These are phyloP conservation scores for Prunella fulvescens DNA, from an alignment of 2,113 vertebrate species.

Conservation along the genomic window DNA sequence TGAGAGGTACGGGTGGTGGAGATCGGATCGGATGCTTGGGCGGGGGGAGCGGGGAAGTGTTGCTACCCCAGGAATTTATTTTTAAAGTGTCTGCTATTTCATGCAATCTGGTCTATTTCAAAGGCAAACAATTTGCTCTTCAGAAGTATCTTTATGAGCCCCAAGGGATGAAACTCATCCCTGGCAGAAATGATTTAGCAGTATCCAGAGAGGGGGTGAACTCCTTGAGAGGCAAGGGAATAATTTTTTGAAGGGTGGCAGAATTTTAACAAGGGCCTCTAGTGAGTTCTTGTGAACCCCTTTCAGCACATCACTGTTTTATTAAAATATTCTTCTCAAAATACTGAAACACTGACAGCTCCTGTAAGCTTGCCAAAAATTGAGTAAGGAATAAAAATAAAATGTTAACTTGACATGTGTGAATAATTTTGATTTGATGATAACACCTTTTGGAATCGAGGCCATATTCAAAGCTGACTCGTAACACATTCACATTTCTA, in stretches of 20 bases:
- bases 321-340: constrained; percentile 70
- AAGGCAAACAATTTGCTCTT: constrained; percentile 69
- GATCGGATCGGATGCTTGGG: constrained; percentile 56
- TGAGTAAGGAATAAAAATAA: constrained; percentile 74
- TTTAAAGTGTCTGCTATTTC: constrained; percentile 69
- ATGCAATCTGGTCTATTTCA: constrained; percentile 70
- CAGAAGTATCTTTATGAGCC: constrained; percentile 63
- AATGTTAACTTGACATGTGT: constrained; percentile 73
- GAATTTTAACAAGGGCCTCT: constrained; percentile 72
- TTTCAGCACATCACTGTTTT: constrained; percentile 69
- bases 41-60: constrained; percentile 54
- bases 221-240: constrained; percentile 65
- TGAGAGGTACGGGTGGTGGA: constrained; percentile 52
- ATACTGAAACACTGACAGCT: constrained; percentile 70
- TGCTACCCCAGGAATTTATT: constrained; percentile 71
- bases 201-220: constrained; percentile 66
- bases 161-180: constrained; percentile 68
- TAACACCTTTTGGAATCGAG: constrained; percentile 71
- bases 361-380: constrained; percentile 72
- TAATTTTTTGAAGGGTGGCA: constrained; percentile 73
- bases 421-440: constrained; percentile 75
- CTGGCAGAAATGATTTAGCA: constrained; percentile 70
- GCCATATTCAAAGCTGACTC: constrained; percentile 69
- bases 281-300: constrained; percentile 70
- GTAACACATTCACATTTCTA: constrained; percentile 70